phyloP scores from a whole-genome alignment of 2,113 vertebrate species.

The Emydocephalus ijimae region DNA sequence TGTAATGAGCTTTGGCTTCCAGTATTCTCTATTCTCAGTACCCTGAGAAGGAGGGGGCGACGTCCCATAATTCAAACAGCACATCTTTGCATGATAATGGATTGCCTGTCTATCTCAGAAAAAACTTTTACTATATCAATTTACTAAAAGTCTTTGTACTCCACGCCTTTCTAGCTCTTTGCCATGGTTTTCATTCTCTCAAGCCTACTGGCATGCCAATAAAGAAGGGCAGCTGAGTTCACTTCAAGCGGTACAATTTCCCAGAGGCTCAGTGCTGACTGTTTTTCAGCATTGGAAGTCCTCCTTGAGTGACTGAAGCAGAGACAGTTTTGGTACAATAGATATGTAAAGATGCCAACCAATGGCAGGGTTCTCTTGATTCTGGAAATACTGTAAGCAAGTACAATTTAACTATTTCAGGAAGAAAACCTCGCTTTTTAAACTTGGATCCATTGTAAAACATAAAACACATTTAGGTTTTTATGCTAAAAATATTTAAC shows the following conservation, averaged over 20 bases:
- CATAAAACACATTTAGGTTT: neutral
- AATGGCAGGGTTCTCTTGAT: slow-evolving; percentile 32
- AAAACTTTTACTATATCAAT: slow-evolving; percentile 35
- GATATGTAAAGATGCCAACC: slow-evolving; percentile 20
- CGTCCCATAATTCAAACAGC: neutral
- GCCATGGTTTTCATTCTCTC: slow-evolving; percentile 19
- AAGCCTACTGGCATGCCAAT: slow-evolving; percentile 36
- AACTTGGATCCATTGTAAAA: slow-evolving; percentile 32
- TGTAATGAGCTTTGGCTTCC: neutral
- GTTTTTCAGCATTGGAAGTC: slow-evolving; percentile 29
- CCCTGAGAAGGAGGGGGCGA: neutral
- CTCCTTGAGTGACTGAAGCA: slow-evolving; percentile 38
- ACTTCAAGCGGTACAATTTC: slow-evolving; percentile 17
- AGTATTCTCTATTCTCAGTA: neutral
- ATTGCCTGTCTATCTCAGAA: slow-evolving; percentile 34
- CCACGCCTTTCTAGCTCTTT: slow-evolving; percentile 28
- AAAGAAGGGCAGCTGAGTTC: slow-evolving; percentile 18
- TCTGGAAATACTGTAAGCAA: slow-evolving; percentile 37
- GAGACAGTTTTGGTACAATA: slow-evolving; percentile 15
- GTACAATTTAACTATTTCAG: slow-evolving; percentile 32
- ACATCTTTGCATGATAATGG: neutral
- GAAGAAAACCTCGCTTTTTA: slow-evolving; percentile 26
- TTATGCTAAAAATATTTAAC: neutral
- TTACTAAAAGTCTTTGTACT: slow-evolving; percentile 51
- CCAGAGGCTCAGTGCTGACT: slow-evolving; percentile 3